A percentile compares a stretch with the other conserved stretches of the same genome.
Evolutionary conservation across 2,888 invertebrate genomes (phyloP).

Genomic region (Anagyrus pseudococci): DNA sequence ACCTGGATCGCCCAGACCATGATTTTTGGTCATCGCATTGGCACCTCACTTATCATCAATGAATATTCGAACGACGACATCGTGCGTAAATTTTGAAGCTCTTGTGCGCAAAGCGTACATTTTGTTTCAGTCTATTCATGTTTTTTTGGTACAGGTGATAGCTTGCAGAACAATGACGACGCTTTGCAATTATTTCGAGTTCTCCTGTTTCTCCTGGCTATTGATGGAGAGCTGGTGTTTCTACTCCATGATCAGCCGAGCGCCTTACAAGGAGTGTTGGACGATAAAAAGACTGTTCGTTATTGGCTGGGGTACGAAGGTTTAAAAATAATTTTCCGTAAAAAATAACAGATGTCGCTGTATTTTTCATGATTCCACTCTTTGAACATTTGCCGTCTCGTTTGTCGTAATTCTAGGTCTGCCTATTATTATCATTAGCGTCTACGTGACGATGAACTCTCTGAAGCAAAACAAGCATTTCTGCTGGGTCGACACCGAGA

Average conservation of each 20-base stretch:
- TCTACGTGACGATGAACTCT: slow-evolving; percentile 10
- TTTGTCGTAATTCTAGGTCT: too few species aligned
- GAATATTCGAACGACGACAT: not conserved
- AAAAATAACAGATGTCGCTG: not conserved
- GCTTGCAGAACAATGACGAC: slow-evolving; percentile 11
- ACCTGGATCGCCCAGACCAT: not conserved
- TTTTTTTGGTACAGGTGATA: slow-evolving; percentile 9
- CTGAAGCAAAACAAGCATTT: slow-evolving; percentile 10
- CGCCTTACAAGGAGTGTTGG: slow-evolving; percentile 13
- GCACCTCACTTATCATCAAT: not conserved
- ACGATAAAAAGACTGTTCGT: slow-evolving; percentile 14
- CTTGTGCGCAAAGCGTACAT: too few species aligned
- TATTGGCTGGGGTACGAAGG: slow-evolving; percentile 17
- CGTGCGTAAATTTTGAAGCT: not conserved
- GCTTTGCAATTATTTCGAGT: slow-evolving; percentile 10
- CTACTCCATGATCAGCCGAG: slow-evolving; percentile 15
- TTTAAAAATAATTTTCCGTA: not conserved
- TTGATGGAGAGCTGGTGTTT: slow-evolving; percentile 30
- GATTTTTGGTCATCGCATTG: not conserved
- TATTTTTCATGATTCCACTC: not conserved
- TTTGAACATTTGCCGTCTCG: not conserved
- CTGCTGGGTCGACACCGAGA: slow-evolving; percentile 21
- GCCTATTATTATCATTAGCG: slow-evolving; percentile 12
- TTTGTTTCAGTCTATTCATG: too few species aligned
- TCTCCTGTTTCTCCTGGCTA: slow-evolving; percentile 17